phyloP scores from a whole-genome alignment of 2,888 invertebrate species.

The Portevinia maculata region DNA sequence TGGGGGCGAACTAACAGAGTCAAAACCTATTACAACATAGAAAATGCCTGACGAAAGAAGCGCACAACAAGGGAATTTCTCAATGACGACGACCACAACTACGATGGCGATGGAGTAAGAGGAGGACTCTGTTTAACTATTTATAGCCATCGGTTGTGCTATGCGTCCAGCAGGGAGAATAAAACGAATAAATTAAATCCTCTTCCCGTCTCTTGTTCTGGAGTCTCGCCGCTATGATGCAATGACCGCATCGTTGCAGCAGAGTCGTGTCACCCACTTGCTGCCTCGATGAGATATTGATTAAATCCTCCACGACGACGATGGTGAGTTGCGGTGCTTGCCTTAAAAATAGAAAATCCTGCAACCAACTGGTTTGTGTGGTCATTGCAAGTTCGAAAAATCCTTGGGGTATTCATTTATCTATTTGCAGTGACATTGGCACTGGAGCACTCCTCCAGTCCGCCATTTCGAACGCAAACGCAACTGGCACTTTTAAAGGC shows the following conservation, averaged over 20 bases:
- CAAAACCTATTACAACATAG: slow-evolving; percentile 47
- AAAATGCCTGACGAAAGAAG: slow-evolving; percentile 36
- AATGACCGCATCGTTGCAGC: slow-evolving; percentile 43
- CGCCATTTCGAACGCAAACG: neutral
- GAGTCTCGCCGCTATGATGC: slow-evolving; percentile 43
- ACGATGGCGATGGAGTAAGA: slow-evolving; percentile 6
- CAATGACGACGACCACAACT: slow-evolving; percentile 2
- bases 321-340: slow-evolving; percentile 19
- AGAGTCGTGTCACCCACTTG: slow-evolving; percentile 40
- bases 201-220: slow-evolving; percentile 46
- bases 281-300: slow-evolving; percentile 40
- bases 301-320: slow-evolving; percentile 37
- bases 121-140: slow-evolving; percentile 43
- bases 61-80: slow-evolving; percentile 29
- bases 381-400: slow-evolving; percentile 36
- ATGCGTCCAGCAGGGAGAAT: slow-evolving; percentile 43
- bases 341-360: slow-evolving; percentile 45
- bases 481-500: slow-evolving; percentile 1
- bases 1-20: slow-evolving; percentile 7
- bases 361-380: slow-evolving; percentile 47
- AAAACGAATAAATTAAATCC: slow-evolving; percentile 65
- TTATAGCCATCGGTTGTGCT: slow-evolving; percentile 51
- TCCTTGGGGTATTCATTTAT: slow-evolving; percentile 51
- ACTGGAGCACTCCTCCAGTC: slow-evolving; percentile 9
- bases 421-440: slow-evolving; percentile 47